Evolutionary conservation across 2,888 invertebrate species (phyloP).

Genomic region (Zaprionus obscuricornis): DNA sequence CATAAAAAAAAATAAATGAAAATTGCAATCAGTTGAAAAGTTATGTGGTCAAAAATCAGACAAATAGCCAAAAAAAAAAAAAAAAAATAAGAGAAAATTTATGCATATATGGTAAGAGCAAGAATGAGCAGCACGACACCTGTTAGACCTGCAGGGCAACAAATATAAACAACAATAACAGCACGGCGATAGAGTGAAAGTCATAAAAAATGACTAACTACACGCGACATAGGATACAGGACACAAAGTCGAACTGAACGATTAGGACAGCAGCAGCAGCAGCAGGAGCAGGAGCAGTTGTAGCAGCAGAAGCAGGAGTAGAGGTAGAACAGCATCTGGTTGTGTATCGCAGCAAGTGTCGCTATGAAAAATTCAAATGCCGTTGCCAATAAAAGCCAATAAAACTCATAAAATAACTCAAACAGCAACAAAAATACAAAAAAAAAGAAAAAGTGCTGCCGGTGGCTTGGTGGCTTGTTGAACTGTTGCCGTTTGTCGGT

Average conservation of each 20-base stretch:
- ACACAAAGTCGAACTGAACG: conserved; percentile 34
- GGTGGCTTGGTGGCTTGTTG: not conserved
- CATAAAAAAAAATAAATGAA: too few relatives aligned
- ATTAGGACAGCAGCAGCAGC: conserved; percentile 30
- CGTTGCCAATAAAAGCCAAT: conserved; percentile 80
- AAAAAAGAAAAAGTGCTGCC: conserved; percentile 27
- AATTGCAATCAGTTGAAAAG: conserved; percentile 79
- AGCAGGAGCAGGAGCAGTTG: conserved; percentile 3
- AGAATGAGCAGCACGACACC: conserved; percentile 62
- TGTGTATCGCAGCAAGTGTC: conserved; percentile 58
- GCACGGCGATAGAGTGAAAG: conserved; percentile 25
- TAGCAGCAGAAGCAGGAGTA: not conserved
- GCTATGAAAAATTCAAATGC: conserved; percentile 76
- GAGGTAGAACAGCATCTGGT: conserved; percentile 21
- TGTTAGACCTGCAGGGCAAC: conserved; percentile 68
- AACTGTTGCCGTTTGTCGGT: not conserved
- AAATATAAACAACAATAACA: conserved; percentile 4
- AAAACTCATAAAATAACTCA: conserved; percentile 79
- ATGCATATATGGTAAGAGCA: too few relatives aligned
- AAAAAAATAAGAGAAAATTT: not conserved
- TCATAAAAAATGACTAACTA: conserved; percentile 82
- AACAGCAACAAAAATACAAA: too few relatives aligned
- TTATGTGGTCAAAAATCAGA: conserved; percentile 65
- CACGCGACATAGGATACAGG: conserved; percentile 39
- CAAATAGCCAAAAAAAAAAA: conserved; percentile 9